These are phyloP conservation scores for Enteromius thamalakanensis DNA, from an alignment of 2,797 vertebrate genomes.

Conservation along the genomic window DNA sequence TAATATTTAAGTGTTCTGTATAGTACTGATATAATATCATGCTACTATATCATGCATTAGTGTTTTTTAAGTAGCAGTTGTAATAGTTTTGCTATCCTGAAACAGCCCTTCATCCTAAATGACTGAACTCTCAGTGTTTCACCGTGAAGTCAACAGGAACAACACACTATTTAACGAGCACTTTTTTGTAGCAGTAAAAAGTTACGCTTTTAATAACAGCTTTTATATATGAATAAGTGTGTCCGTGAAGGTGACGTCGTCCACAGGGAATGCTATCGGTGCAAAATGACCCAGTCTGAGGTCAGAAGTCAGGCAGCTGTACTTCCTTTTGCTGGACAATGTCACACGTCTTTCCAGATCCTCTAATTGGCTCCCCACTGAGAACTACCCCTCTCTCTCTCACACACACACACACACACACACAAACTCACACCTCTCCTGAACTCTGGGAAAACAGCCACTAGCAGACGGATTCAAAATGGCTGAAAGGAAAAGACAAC, in stretches of 20 bases:
- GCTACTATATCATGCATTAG: background rate
- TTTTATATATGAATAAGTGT: slow-evolving; percentile 9
- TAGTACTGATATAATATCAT: background rate
- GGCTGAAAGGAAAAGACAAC: slow-evolving; percentile 56
- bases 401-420: background rate
- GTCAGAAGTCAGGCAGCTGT: slow-evolving; percentile 51
- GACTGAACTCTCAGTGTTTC: background rate
- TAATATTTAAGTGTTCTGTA: no score
- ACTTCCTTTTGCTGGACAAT: slow-evolving; percentile 53
- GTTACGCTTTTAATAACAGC: background rate
- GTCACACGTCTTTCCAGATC: slow-evolving; percentile 46
- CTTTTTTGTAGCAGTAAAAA: background rate
- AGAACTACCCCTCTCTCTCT: slow-evolving; percentile 29
- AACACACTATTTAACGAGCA: background rate
- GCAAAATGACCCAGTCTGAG: slow-evolving; percentile 31
- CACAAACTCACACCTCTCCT: slow-evolving; percentile 32
- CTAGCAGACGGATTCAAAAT: slow-evolving; percentile 50
- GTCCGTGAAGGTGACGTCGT: slow-evolving; percentile 16
- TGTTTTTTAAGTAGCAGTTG: background rate
- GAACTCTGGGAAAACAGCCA: slow-evolving; percentile 32
- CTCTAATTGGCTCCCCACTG: slow-evolving; percentile 53
- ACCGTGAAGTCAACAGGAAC: background rate
- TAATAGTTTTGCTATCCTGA: background rate
- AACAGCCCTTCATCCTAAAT: background rate
- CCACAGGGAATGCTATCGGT: slow-evolving; percentile 17